phyloP scores from a whole-genome alignment of 2,113 vertebrate species.

The Phrynocephalus versicolor region DNA sequence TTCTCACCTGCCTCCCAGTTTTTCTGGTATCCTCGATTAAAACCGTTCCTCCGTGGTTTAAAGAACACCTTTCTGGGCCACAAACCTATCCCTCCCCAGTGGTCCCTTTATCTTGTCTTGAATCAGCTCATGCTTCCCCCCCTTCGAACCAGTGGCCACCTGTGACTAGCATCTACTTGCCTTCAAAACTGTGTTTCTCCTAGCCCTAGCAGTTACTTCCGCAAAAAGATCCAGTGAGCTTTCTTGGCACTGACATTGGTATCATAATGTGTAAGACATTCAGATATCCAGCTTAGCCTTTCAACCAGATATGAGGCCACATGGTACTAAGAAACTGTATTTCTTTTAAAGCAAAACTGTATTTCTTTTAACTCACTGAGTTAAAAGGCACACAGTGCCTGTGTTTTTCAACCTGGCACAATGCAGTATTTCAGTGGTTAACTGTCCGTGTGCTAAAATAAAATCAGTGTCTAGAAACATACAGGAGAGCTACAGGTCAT shows the following conservation, averaged over 20 bases:
- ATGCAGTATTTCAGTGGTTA: background rate
- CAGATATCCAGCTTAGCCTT: background rate
- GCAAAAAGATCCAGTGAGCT: no score
- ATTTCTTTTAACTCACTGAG: background rate
- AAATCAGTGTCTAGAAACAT: conserved; percentile 28
- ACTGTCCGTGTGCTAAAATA: conserved; percentile 45
- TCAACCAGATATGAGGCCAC: background rate
- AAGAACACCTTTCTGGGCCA: no score
- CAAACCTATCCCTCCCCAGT: no score
- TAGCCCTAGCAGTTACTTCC: no score
- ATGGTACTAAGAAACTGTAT: background rate
- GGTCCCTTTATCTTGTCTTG: no score
- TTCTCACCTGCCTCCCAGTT: no score
- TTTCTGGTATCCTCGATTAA: no score
- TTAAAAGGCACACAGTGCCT: background rate
- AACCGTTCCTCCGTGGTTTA: no score
- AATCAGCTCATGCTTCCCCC: no score
- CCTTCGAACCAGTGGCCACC: no score
- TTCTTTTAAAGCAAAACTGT: background rate
- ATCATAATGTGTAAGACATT: background rate
- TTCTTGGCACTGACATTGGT: background rate
- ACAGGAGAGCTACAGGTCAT: conserved; percentile 52
- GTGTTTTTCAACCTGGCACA: background rate
- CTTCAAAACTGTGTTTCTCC: no score
- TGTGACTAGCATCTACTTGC: no score